Evolutionary conservation across 2,888 invertebrate genomes (phyloP), one percentile per base, ranked within the genome.

Genomic region (Heliconius sara): DNA sequence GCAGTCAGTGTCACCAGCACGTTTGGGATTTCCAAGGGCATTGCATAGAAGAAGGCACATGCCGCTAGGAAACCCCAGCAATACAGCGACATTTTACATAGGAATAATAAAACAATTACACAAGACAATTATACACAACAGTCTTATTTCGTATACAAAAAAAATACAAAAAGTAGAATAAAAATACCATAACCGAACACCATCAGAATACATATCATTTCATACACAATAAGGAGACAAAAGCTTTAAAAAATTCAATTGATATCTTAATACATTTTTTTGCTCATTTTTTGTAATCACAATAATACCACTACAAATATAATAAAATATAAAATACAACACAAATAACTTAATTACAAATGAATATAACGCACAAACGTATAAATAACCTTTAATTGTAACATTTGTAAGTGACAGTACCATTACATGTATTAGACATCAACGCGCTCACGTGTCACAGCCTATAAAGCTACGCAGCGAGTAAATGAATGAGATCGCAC

Each of bases 1-100:
- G 65, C 79, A 57, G 84, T 60, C 27, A 70, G 80, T 65, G 91
- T 94, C 93, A 90, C 95, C 96, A 95, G 96, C 96, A 97, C 95
- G 95, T 97, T 97, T 97, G 97, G 97, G 97, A 97, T 97, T 97
- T 97, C 97, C 96, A 97, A 97, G 97, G 97, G 97, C 97, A 97
- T 97, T 97, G 97, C 97, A 95, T 96, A 93, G 86, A 80, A 83
- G 92, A 86, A 96, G 97, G 97, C 97, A 97, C 96, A 97, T 97
- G 97, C 97, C 97, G 96, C 97, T 97, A 96, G 96, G 96, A 97
- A 97, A 97, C 97, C 97, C 97, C 97, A 97, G 96, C 96, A 96
- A 93, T 96, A 96, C 96, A 95, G 93, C 96, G 96, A 96, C 96
- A 73, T 78, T n/a, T 22, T 75, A 52, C n/a, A 34, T 22, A 52